Evolutionary conservation across 2,888 invertebrate genomes (phyloP), one percentile per base, ranked within the genome.

Genomic region (Erebia epiphron): DNA sequence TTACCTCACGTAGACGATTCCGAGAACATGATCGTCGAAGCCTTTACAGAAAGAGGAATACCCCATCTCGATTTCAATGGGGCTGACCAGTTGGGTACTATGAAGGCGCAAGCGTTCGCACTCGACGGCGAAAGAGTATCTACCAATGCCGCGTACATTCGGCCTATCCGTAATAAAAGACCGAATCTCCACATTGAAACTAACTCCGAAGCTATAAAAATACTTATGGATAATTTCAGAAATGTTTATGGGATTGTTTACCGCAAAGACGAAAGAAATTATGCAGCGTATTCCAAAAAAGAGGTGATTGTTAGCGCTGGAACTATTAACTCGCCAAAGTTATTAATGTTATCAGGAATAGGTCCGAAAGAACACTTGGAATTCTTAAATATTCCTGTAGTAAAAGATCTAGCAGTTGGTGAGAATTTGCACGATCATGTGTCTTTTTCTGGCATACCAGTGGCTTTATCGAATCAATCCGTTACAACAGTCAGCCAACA

Each of bases 111-210:
- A 80, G 87, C 93, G 0, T 93, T 95, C 0, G 81, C 94, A 0
- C 82, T 89, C 50, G 85, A 94, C 72, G 96, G 96, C 0, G 83
- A 87, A 76, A 89, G 96, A 69, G 87, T 92, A 14, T 96, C 95
- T 14, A 91, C 95, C 0, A 96, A 96, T 79, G 89, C 84, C 0
- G 96, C 95, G 0, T 96, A 94, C 78, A 94, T 96, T n/a, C 86
- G 94, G 73, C 96, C 96, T 0, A 94, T 96, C 26, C 86, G 96
- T 49, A 84, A 92, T 56, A 93, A 79, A 71, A 76, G 90, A 56
- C 80, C 95, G 8, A 95, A 95, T 78, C 83, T 95, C 5, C 84
- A 79, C 0, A 86, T 95, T 0, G 84, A 86, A 80, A 88, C 93
- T 0, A 84, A 94, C 52, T 88, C 95, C 0, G 93, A 94, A 78